phyloP scores from a whole-genome alignment of 2,113 vertebrate genomes.

The Lynx canadensis region DNA sequence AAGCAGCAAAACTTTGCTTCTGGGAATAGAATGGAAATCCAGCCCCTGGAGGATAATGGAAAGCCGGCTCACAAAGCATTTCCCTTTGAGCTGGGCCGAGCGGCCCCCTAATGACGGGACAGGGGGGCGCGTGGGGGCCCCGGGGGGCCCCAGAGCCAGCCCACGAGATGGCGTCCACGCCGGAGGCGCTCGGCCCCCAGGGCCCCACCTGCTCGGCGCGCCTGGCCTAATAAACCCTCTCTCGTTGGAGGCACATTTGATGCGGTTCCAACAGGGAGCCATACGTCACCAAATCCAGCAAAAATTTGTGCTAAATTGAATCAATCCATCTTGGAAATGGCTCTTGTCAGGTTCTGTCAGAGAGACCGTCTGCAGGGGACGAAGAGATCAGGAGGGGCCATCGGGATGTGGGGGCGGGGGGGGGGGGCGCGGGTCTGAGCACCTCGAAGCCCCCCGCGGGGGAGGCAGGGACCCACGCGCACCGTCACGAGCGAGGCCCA shows the following conservation, averaged over 20 bases:
- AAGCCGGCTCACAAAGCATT: not conserved
- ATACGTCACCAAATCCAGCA: slow-evolving; percentile 87
- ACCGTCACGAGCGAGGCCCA: accelerated
- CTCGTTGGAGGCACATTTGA: slow-evolving; percentile 82
- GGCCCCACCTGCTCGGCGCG: slow-evolving; percentile 73
- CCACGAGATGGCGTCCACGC: not conserved
- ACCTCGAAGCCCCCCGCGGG: slow-evolving; percentile 58
- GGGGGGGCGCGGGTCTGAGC: slow-evolving; percentile 40
- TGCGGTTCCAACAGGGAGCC: slow-evolving; percentile 83
- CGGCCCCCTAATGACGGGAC: not conserved
- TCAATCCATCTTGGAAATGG: slow-evolving; percentile 94
- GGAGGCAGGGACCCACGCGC: accelerated
- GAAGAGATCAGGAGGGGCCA: slow-evolving; percentile 84
- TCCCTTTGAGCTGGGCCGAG: not conserved
- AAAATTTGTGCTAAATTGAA: slow-evolving; percentile 92
- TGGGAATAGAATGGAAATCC: slow-evolving; percentile 67
- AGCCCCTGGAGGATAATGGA: slow-evolving; percentile 3
- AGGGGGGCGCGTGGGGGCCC: not conserved
- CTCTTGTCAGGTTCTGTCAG: slow-evolving; percentile 90
- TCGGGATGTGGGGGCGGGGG: slow-evolving; percentile 59
- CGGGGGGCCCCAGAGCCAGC: not conserved
- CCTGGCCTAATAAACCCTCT: slow-evolving; percentile 81
- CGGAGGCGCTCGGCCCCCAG: accelerated
- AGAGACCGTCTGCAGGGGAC: slow-evolving; percentile 85
- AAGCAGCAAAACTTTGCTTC: slow-evolving; percentile 59